Conservation (phyloP, 92 coral and sea anemone species). For the Paramuricea clavata region DNA sequence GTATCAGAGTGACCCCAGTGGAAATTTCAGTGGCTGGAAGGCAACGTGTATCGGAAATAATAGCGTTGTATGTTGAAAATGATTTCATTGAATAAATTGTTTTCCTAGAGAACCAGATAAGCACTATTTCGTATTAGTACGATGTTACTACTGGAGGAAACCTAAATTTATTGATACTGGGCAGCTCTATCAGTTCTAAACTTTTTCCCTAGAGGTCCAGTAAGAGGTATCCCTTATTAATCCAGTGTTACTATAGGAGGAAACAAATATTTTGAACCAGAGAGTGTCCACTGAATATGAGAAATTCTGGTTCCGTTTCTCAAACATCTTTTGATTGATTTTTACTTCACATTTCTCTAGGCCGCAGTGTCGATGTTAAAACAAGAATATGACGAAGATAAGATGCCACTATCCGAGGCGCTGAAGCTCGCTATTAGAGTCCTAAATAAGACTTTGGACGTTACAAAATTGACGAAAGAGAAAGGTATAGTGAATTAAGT, state of each 20-base stretch:
- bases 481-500: slow-evolving; percentile 76
- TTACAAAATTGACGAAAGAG: slow-evolving; percentile 95
- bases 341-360: slow-evolving; percentile 43
- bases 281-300: too few species aligned
- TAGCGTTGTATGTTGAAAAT: slow-evolving; percentile 85
- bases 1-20: slow-evolving; percentile 99
- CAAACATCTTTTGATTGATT: too few species aligned
- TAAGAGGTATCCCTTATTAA: too few species aligned
- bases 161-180: too few species aligned
- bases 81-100: neutral
- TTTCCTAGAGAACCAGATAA: neutral
- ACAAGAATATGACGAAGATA: slow-evolving; percentile 97
- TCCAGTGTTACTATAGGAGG: too few species aligned
- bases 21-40: slow-evolving; percentile 99
- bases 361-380: slow-evolving; percentile 99
- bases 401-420: slow-evolving; percentile 84
- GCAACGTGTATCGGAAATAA: slow-evolving; percentile 98
- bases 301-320: too few species aligned
- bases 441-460: slow-evolving; percentile 92
- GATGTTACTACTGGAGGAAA: neutral
- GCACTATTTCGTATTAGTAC: too few species aligned
- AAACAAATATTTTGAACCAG: too few species aligned
- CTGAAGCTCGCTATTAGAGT: slow-evolving; percentile 89
- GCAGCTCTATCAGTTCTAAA: too few species aligned
- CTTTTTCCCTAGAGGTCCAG: too few species aligned